These are phyloP conservation scores for Saguinus midas DNA, from an alignment of 2,113 vertebrate species.

Conservation along the genomic window DNA sequence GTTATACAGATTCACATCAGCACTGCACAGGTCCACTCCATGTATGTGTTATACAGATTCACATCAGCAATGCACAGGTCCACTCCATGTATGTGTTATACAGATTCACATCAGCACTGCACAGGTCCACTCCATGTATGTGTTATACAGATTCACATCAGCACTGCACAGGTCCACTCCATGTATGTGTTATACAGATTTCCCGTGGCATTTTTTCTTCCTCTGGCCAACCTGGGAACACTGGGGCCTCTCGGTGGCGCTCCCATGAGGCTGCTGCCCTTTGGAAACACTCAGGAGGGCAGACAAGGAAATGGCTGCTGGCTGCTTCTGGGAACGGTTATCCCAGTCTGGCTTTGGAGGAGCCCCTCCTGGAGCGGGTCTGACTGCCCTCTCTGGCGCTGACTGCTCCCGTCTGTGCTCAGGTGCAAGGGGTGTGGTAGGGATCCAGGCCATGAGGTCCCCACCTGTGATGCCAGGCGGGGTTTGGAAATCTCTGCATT, in stretches of 20 bases:
- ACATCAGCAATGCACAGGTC: no score
- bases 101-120: no score
- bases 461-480: rapidly evolving
- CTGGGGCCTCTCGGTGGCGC: neutral
- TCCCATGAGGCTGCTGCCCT: neutral
- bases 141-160: no score
- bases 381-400: neutral
- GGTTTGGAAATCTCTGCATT: no score
- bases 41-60: no score
- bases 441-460: neutral
- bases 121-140: no score
- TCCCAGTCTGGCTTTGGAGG: neutral
- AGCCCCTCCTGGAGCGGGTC: rapidly evolving
- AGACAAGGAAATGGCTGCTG: neutral
- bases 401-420: neutral
- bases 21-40: neutral
- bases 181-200: no score
- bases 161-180: no score
- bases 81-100: no score
- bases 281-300: neutral
- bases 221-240: no score
- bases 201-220: rapidly evolving
- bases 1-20: no score
- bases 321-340: neutral
- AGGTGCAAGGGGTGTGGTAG: neutral